Percentiles rank a stretch among this genome's conserved stretches.
Conservation (phyloP, 1,140 invertebrate genomes). For the Stegodyphus dumicola region DNA sequence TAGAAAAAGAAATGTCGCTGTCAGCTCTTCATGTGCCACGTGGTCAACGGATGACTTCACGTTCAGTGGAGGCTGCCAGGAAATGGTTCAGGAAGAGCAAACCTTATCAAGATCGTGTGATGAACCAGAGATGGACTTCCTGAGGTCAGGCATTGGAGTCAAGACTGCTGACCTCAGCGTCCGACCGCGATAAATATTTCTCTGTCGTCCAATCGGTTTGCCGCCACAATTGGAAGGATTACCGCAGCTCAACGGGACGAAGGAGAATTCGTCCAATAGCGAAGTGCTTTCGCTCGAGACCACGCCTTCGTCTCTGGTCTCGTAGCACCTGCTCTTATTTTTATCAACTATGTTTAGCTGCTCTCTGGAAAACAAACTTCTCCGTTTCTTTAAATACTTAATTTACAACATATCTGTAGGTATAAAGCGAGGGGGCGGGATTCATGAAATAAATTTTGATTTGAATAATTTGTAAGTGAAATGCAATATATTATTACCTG, state of each 20-base stretch:
- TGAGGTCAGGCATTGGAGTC: slow-evolving; percentile 46
- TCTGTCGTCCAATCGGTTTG: slow-evolving; percentile 49
- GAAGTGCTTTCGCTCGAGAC: not conserved
- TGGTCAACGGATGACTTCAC: not conserved
- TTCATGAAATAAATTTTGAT: too few species aligned
- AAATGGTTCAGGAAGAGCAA: slow-evolving; percentile 45
- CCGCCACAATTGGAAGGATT: slow-evolving; percentile 57
- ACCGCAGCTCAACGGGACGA: slow-evolving; percentile 28
- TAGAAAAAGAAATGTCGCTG: too few species aligned
- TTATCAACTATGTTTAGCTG: too few species aligned
- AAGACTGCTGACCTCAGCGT: slow-evolving; percentile 41
- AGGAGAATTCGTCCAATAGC: slow-evolving; percentile 27
- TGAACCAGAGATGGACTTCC: slow-evolving; percentile 42
- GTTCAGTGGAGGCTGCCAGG: not conserved
- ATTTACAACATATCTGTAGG: too few species aligned
- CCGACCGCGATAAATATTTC: slow-evolving; percentile 57
- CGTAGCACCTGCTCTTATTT: too few species aligned
- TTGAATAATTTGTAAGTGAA: too few species aligned
- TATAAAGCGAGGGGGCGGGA: too few species aligned
- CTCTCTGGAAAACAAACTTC: too few species aligned
- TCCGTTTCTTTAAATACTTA: too few species aligned
- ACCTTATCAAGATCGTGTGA: slow-evolving; percentile 54
- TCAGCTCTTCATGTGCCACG: not conserved
- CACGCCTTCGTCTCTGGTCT: slow-evolving; percentile 8
- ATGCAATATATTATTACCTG: too few species aligned